Evolutionary conservation across 2,113 vertebrate species (phyloP), one percentile per base, ranked within the genome.

Genomic region (Limanda limanda): DNA sequence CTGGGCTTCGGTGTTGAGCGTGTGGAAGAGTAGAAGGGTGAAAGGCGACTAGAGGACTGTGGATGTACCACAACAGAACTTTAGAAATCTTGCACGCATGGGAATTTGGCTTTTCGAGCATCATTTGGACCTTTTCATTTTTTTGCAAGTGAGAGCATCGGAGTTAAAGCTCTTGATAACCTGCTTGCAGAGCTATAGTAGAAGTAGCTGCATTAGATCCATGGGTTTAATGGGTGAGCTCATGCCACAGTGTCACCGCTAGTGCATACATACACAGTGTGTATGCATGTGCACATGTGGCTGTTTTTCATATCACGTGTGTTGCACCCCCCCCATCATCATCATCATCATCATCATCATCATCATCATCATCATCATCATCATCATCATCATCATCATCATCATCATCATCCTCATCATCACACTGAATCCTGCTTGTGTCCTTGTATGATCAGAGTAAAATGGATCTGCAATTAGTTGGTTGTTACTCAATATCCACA

Each of bases 1-100:
- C 69, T 73, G 64, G 57, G 70, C 72, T 82, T 79, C 73, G 56
- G 79, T 75, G 70, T 82, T 74, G 79, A 52, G 48, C 48, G 70
- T 76, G 80, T 64, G 69, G 54, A 40, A n/a, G 51, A 62, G 55
- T 48, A 21, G 48, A 25, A 21, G 20, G 15, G 63, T 23, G 24
- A 62, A 21, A 51, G 55, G n/a, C 3, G 42, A 21, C 55, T n/a
- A 25, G 31, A 58, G 20, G 27, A 40, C 42, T 57, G n/a, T 56
- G 17, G 42, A 21, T 17, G 14, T 48, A 18, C 45, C 24, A 57
- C 24, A 12, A 62, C 64, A 55, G 12, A 18, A 48, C 45, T 5
- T 52, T 20, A 52, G 51, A 52, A 52, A n/a, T 52, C 51, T 9
- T 52, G 51, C 51, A n/a, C 9, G 51, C 18, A 8, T 52, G 51